Evolutionary conservation across 2,888 invertebrate species (phyloP), one percentile per base, ranked within the genome.

Genomic region (Cryptus viduatorius): DNA sequence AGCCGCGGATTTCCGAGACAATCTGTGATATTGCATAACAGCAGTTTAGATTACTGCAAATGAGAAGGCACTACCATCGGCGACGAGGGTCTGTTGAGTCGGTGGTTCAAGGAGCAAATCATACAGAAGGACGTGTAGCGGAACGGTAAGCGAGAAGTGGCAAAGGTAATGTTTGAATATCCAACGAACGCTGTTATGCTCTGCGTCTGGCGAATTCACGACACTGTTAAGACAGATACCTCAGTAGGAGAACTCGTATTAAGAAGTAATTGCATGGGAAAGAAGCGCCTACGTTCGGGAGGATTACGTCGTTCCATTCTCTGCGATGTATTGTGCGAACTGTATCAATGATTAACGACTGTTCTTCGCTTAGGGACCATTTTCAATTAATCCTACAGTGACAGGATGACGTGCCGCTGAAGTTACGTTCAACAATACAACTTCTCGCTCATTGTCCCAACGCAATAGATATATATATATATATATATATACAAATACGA

Each of bases 171-270:
- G 50, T 16, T 73, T 67, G 46, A 84, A 73, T 80, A 80, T 69
- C 68, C 24, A 59, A 29, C 31, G 37, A 5, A 64, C 64, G 77
- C 68, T 79, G 80, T 77, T 61, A 46, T 75, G 75, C 79, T 69
- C 16, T 73, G 8, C 65, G 50, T 16, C 16, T 64, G 29, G 56
- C 37, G 72, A 80, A 80, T 83, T 72, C 61, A 79, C 10, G 69
- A 67, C 67, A 50, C 42, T 37, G 19, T 65, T 56, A 67, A 75
- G 44, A 64, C 69, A 53, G 10, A 29, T 65, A 44, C 16, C 29
- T 42, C 16, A 56, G 71, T 67, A 59, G 42, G 50, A 48, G 50
- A 48, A 80, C 67, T 59, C 59, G 67, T 19, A 80, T 83, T 76
- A 31, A 80, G 48, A 53, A 29, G 19, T 71, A 72, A 72, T 79